Percentiles rank a stretch among this genome's conserved stretches.
Conservation (phyloP, 2,888 invertebrate species). For the Spisula solida region DNA sequence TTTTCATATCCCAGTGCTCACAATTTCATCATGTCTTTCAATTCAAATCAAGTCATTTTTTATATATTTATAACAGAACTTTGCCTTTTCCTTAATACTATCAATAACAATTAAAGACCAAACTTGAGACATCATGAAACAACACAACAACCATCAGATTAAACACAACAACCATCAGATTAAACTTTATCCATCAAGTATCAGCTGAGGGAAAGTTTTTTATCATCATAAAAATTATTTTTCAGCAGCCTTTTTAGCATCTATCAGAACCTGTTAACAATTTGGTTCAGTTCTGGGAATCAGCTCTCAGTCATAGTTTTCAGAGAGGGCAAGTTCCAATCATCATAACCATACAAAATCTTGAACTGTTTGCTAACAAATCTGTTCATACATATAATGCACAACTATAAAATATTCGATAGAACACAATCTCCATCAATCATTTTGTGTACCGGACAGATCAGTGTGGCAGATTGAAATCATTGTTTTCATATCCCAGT, state of each 20-base stretch:
- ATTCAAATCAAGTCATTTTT: too few species aligned
- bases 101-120: too few species aligned
- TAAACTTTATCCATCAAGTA: constrained; percentile 48
- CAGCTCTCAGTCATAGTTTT: constrained; percentile 48
- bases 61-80: too few species aligned
- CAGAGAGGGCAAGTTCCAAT: constrained; percentile 65
- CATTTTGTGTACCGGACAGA: too few species aligned
- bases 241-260: not conserved
- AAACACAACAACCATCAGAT: not conserved
- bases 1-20: constrained; percentile 53
- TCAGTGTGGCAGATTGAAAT: constrained; percentile 52
- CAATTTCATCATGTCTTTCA: constrained; percentile 22
- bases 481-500: constrained; percentile 48
- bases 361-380: too few species aligned
- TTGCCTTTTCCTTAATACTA: too few species aligned
- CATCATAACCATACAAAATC: constrained; percentile 49
- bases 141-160: not conserved
- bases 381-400: too few species aligned
- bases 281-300: constrained; percentile 34
- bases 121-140: too few species aligned
- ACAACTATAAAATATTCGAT: too few species aligned
- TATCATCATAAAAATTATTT: constrained; percentile 40
- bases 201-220: constrained; percentile 63
- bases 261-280: not conserved
- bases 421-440: too few species aligned